A percentile compares a stretch with the other conserved stretches of the same genome.
These are phyloP conservation scores for Gallinago undulata DNA, from an alignment of 2,113 vertebrate species.

Conservation along the genomic window DNA sequence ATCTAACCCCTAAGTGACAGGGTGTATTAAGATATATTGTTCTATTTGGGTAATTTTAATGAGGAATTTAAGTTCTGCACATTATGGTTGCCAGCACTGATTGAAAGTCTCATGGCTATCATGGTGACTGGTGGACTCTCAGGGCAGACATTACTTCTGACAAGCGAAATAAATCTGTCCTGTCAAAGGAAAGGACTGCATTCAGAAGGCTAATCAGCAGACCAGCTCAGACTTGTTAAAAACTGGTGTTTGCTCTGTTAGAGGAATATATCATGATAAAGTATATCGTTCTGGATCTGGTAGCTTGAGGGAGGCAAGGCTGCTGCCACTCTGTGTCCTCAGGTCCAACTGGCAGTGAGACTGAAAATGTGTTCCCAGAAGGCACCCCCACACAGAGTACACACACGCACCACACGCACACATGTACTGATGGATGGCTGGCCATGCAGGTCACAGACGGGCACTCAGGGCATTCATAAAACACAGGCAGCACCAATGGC, in stretches of 20 bases:
- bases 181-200: neutral
- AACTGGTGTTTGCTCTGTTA: neutral
- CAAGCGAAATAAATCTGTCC: neutral
- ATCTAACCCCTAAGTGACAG: neutral
- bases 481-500: neutral
- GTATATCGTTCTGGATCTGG: neutral
- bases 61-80: neutral
- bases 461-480: neutral
- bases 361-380: neutral
- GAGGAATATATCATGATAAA: neutral
- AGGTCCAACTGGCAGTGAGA: accelerated
- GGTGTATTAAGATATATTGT: neutral
- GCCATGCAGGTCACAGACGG: accelerated
- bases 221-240: neutral
- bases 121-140: neutral
- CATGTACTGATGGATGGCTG: neutral
- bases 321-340: neutral
- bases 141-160: neutral
- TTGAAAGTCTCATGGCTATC: neutral
- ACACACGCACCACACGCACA: accelerated
- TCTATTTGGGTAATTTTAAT: neutral
- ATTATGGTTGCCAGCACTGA: neutral
- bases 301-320: neutral
- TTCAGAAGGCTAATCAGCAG: neutral
- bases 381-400: neutral